These are phyloP conservation scores for Tribolium castaneum DNA, from an alignment of 1,140 invertebrate genomes.

Conservation along the genomic window DNA sequence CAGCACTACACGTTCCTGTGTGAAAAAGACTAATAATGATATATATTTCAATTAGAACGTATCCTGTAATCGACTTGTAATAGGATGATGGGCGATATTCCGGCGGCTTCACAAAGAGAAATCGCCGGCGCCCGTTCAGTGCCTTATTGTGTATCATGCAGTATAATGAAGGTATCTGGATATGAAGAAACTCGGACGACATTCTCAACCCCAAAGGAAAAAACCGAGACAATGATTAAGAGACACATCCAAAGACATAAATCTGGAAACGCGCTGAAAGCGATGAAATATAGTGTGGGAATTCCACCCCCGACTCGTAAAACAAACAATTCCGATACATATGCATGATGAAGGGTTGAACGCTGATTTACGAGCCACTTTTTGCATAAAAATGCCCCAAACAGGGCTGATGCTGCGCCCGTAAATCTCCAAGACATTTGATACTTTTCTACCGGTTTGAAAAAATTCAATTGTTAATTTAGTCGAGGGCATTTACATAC, in stretches of 20 bases:
- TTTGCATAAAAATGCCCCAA: constrained; percentile 27
- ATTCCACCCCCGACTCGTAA: not conserved
- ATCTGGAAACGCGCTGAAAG: constrained; percentile 24
- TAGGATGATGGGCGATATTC: constrained; percentile 39
- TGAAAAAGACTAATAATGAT: constrained; percentile 41
- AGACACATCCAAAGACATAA: constrained; percentile 12
- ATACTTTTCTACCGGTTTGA: not conserved
- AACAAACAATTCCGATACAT: constrained; percentile 11
- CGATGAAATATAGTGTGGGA: constrained; percentile 21
- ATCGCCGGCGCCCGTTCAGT: constrained; percentile 17
- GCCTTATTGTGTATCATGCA: constrained; percentile 39
- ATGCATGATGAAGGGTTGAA: not conserved
- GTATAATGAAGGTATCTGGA: constrained; percentile 39
- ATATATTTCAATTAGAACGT: constrained; percentile 42
- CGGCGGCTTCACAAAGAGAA: constrained; percentile 22
- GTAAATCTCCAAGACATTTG: not conserved
- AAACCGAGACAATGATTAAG: constrained; percentile 20
- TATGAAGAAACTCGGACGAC: constrained; percentile 6
- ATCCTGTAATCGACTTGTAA: constrained; percentile 39
- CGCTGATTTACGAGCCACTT: not conserved
- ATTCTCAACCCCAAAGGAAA: not conserved
- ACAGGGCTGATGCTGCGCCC: not conserved
- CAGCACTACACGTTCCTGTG: constrained; percentile 1
- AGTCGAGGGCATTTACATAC: not conserved
- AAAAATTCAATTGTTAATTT: too few species aligned